Evolutionary conservation across 2,113 vertebrate genomes (phyloP).

Genomic region (Nycticryphes semicollaris): DNA sequence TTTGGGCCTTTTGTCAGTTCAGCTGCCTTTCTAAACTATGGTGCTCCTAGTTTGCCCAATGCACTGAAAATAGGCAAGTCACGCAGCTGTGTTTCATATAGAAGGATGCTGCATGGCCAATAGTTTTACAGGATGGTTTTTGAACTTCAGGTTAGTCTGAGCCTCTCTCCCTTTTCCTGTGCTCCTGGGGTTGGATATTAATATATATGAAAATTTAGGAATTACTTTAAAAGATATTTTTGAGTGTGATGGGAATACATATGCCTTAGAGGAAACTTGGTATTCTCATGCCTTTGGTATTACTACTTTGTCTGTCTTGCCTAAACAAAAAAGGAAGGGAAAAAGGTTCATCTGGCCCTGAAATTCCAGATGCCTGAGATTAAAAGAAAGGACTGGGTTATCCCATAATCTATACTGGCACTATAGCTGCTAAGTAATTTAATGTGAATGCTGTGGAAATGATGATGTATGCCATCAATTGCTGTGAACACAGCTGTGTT

Average conservation of each 20-base stretch:
- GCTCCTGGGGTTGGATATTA: not conserved
- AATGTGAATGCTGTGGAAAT: constrained; percentile 46
- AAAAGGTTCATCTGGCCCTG: constrained; percentile 36
- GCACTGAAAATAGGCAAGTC: not conserved
- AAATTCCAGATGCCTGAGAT: constrained; percentile 32
- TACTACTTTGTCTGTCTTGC: not conserved
- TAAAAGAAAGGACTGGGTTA: constrained; percentile 33
- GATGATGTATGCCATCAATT: constrained; percentile 39
- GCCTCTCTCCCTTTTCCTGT: constrained; percentile 1
- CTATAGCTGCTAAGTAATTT: constrained; percentile 61
- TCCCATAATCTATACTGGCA: constrained; percentile 57
- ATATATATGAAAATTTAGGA: constrained; percentile 15
- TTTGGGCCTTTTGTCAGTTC: not conserved
- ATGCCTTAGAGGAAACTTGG: constrained; percentile 19
- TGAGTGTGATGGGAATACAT: not conserved
- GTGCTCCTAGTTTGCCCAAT: not conserved
- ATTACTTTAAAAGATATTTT: not conserved
- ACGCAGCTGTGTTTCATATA: not conserved
- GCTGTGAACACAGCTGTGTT: constrained; percentile 63
- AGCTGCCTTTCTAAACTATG: not conserved
- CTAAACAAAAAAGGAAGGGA: not conserved
- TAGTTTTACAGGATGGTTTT: not conserved
- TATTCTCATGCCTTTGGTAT: not conserved
- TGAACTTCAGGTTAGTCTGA: constrained; percentile 4
- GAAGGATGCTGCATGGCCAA: not conserved